Evolutionary conservation across 35 echinoderm and acorn worm genomes (phyloP).

Genomic region (Stichopus chloronotus): DNA sequence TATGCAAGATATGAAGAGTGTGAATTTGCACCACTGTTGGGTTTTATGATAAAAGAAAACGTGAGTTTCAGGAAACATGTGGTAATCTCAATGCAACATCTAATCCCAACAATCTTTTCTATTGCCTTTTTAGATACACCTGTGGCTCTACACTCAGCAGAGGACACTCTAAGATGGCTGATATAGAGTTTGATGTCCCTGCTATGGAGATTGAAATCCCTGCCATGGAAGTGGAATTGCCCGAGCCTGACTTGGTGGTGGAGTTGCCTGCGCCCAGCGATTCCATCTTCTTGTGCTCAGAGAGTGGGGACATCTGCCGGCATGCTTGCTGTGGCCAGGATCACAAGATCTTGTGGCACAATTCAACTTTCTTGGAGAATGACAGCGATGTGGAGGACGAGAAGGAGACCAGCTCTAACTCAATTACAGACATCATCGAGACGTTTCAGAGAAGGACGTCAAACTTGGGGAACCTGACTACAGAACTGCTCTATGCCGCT

Average conservation of each 20-base stretch:
- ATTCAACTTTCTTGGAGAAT: conserved; percentile 41
- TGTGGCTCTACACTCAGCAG: too few species aligned
- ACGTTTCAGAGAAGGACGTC: conserved; percentile 40
- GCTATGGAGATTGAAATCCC: conserved; percentile 29
- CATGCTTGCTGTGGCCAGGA: conserved; percentile 45
- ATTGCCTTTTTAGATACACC: too few species aligned
- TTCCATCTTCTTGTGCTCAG: conserved; percentile 51
- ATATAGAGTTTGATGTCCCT: conserved; percentile 15
- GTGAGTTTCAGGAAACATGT: too few species aligned
- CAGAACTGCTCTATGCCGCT: conserved; percentile 24
- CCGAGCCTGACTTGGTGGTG: neutral
- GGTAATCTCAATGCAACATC: too few species aligned
- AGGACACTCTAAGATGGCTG: neutral
- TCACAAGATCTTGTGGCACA: conserved; percentile 50
- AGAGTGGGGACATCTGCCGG: conserved; percentile 24
- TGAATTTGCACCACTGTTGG: too few species aligned
- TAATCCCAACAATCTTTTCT: too few species aligned
- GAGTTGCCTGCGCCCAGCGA: neutral
- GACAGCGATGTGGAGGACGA: conserved; percentile 53
- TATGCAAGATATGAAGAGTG: too few species aligned
- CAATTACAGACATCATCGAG: conserved; percentile 17
- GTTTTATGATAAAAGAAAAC: too few species aligned
- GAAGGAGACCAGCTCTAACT: conserved; percentile 1
- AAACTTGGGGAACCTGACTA: conserved; percentile 11
- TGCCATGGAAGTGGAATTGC: neutral